Evolutionary conservation across 2,797 vertebrate species (phyloP).

Genomic region (Rhincodon typus): DNA sequence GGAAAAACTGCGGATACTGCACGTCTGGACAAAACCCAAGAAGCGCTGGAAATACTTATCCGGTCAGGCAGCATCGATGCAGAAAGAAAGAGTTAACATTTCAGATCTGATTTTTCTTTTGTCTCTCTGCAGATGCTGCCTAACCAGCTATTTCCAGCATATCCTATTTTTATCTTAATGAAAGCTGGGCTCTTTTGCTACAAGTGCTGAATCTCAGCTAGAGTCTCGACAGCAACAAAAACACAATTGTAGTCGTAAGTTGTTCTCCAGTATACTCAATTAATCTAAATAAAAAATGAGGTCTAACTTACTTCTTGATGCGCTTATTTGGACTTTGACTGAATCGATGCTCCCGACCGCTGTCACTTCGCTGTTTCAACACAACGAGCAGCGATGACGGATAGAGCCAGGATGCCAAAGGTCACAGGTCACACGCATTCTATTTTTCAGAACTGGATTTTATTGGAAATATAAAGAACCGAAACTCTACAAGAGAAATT

Average conservation of each 20-base stretch:
- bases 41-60: neutral
- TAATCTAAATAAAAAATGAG: neutral
- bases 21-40: neutral
- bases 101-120: too few species aligned
- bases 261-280: neutral
- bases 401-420: neutral
- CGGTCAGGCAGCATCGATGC: neutral
- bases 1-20: neutral
- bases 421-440: neutral
- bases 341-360: too few species aligned
- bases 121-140: neutral
- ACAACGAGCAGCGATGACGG: neutral
- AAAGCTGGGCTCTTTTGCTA: neutral
- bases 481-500: neutral
- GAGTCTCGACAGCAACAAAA: neutral
- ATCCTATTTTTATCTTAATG: neutral
- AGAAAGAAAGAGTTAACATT: neutral
- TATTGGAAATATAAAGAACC: neutral
- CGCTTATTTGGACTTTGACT: neutral
- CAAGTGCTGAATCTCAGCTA: neutral
- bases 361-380: neutral
- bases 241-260: neutral
- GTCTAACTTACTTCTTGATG: neutral
- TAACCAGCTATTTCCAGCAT: neutral
- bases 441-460: neutral